Percentiles rank a stretch among this genome's conserved stretches.
phyloP scores from a whole-genome alignment of 2,888 invertebrate genomes.

The Polymixis lichenea region DNA sequence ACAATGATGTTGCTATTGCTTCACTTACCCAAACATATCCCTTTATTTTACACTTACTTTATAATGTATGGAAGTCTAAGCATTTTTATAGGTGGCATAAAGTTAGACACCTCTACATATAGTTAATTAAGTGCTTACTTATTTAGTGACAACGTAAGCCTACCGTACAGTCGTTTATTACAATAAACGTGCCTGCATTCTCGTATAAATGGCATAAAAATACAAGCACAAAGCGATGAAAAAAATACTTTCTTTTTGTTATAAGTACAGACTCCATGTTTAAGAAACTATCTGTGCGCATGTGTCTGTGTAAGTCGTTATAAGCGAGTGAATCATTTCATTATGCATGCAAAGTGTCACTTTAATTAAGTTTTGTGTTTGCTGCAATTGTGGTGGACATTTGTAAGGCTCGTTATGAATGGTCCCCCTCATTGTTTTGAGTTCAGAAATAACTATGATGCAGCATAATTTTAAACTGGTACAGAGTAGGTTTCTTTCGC shows the following conservation, averaged over 20 bases:
- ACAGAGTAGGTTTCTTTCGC: slow-evolving; percentile 49
- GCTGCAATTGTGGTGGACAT: slow-evolving; percentile 83
- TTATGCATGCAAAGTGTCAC: slow-evolving; percentile 87
- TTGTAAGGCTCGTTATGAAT: slow-evolving; percentile 81
- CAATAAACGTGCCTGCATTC: slow-evolving; percentile 51
- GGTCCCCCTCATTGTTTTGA: slow-evolving; percentile 76
- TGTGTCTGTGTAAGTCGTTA: slow-evolving; percentile 62
- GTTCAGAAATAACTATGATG: slow-evolving; percentile 83
- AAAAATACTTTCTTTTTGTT: slow-evolving; percentile 59
- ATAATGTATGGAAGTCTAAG: slow-evolving; percentile 20
- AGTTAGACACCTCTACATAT: slow-evolving; percentile 36
- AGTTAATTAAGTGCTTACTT: slow-evolving; percentile 46
- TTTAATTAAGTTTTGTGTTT: slow-evolving; percentile 88
- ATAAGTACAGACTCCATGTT: slow-evolving; percentile 56
- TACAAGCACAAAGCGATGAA: slow-evolving; percentile 43
- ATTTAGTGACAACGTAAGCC: slow-evolving; percentile 36
- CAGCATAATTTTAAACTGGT: slow-evolving; percentile 71
- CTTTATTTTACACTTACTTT: slow-evolving; percentile 23
- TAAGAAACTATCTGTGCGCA: slow-evolving; percentile 66
- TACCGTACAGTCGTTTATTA: slow-evolving; percentile 35
- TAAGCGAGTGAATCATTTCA: slow-evolving; percentile 85
- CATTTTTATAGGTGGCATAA: slow-evolving; percentile 51
- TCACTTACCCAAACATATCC: slow-evolving; percentile 1
- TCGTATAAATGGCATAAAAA: slow-evolving; percentile 57
- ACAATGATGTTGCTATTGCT: not conserved